Evolutionary conservation across 2,113 vertebrate species (phyloP).

Genomic region (Phyllostomus discolor): DNA sequence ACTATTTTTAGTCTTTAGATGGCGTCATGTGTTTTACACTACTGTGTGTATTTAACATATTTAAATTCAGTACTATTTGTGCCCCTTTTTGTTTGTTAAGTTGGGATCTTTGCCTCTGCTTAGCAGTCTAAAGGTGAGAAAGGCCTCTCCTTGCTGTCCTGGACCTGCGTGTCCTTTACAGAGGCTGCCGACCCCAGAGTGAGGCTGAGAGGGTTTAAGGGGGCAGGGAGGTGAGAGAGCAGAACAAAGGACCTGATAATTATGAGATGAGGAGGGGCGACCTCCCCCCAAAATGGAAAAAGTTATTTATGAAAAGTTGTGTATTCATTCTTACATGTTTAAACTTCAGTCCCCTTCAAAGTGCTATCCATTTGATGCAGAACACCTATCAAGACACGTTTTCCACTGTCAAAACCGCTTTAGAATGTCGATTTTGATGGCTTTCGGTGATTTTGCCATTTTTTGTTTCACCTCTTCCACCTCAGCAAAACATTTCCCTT

Average conservation of each 20-base stretch:
- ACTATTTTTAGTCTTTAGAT: slow-evolving; percentile 12
- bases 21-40: neutral
- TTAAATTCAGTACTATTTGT: neutral
- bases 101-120: slow-evolving; percentile 12
- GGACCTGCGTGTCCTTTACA: neutral
- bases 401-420: too few species aligned
- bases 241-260: neutral
- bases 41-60: neutral
- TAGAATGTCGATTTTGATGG: too few species aligned
- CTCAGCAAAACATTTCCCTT: too few species aligned
- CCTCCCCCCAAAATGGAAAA: too few species aligned
- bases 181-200: neutral
- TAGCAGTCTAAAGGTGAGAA: neutral
- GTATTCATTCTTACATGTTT: too few species aligned
- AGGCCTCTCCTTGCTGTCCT: neutral
- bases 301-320: too few species aligned
- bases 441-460: too few species aligned
- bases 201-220: neutral
- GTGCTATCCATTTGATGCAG: too few species aligned
- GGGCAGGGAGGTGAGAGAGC: neutral
- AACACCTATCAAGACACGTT: too few species aligned
- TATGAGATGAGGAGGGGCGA: neutral
- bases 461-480: too few species aligned
- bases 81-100: slow-evolving; percentile 14
- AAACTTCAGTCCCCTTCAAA: too few species aligned